Conservation (phyloP, 1,140 invertebrate species). For the Riptortus pedestris region DNA sequence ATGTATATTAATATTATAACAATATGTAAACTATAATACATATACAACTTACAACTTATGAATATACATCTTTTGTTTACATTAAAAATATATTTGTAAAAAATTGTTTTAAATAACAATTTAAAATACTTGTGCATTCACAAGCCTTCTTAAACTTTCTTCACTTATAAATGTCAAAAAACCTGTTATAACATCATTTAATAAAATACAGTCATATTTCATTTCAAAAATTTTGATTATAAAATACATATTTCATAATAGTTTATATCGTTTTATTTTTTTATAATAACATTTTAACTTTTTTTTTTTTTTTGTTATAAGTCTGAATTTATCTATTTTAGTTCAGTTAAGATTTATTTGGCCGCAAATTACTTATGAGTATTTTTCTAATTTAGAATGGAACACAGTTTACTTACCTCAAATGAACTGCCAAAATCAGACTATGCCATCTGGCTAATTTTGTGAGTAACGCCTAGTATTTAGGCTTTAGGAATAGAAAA, state of each 20-base stretch:
- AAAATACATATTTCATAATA: constrained; percentile 1
- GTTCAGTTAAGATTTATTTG: not conserved
- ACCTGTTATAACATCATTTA: not conserved
- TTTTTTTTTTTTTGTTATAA: constrained; percentile 10
- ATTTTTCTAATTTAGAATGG: not conserved
- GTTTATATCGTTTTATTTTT: not conserved
- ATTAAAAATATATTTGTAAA: constrained; percentile 22
- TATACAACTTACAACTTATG: constrained; percentile 13
- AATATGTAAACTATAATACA: constrained; percentile 21
- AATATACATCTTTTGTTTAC: constrained; percentile 9
- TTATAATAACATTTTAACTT: not conserved
- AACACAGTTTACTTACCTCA: too few species aligned
- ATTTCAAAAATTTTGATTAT: constrained; percentile 10
- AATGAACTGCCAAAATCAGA: too few species aligned
- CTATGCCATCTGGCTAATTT: too few species aligned
- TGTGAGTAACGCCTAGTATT: too few species aligned
- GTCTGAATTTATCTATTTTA: constrained; percentile 19
- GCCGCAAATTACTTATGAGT: not conserved
- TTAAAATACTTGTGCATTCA: not conserved
- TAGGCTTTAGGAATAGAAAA: too few species aligned
- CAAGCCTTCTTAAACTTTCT: constrained; percentile 6
- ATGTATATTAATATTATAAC: constrained; percentile 19
- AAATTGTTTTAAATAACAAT: constrained; percentile 16
- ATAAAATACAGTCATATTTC: constrained; percentile 12
- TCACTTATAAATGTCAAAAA: constrained; percentile 13